Evolutionary conservation across 64 coral and sea anemone genomes (phyloP), one percentile per base, ranked within the genome.

Genomic region (Stichodactyla mertensii): DNA sequence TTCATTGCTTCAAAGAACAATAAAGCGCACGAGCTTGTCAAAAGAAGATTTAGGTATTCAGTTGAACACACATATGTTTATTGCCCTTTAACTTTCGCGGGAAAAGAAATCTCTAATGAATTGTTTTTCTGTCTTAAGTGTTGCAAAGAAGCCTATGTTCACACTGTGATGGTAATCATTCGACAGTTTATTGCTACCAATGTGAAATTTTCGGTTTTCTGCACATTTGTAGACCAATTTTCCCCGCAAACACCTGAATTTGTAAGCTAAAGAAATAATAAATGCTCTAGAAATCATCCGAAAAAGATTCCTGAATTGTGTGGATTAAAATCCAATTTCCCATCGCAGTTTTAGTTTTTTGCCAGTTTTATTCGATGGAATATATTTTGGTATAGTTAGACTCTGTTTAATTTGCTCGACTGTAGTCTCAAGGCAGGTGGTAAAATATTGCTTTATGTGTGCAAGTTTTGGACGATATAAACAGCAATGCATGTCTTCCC

Each of bases 31-130:
- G 24, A 26, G 20, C 69, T n/a, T 66, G 5, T 0, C 11, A 28
- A 74, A 74, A 74, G 19, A 0, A 20, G 24, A 31, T 11, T 1
- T 27, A 13, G 2, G 26, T 26, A 27, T 45, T 45, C 69, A 31
- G 1, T n/a, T 20, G 69, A 74, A 31, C 10, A 2, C 12, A 27
- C 11, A 31, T 58, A 11, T 9, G 20, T 66, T 6, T 20, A 70
- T 70, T 70, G 3, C 24, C 24, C 69, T 74, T 74, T 74, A 74
- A 74, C 69, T 74, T 74, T 74, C 69, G 69, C 69, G 69, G 69
- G 69, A 31, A 74, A 31, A 74, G 12, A 22, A 7, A 70, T 70
- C 19, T 31, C 19, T 4, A 6, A 6, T 5, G 22, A 74, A 12
- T 31, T 28, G 12, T 27, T 74, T 70, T 8, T 31, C 69, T 74